A percentile compares a stretch with the other conserved stretches of the same genome.
phyloP scores from a whole-genome alignment of 2,797 vertebrate genomes.

The Labeo calbasu region DNA sequence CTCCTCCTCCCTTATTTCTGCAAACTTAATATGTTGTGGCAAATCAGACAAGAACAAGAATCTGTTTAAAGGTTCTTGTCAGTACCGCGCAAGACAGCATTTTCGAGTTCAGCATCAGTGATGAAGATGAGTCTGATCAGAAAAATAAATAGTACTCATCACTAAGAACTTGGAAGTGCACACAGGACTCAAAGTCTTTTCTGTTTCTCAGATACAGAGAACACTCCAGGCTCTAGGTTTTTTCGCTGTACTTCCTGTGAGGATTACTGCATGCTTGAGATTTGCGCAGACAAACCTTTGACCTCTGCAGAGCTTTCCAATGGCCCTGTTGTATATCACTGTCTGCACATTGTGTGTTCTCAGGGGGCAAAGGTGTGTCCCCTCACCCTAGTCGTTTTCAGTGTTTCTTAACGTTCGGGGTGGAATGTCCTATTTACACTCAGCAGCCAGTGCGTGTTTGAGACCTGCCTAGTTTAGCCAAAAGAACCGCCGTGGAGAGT shows the following conservation, averaged over 20 bases:
- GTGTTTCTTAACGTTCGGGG: slow-evolving; percentile 30
- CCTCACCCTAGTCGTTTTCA: slow-evolving; percentile 34
- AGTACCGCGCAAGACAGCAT: slow-evolving; percentile 64
- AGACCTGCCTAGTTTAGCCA: slow-evolving; percentile 17
- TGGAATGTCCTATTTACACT: slow-evolving; percentile 44
- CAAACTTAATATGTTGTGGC: slow-evolving; percentile 53
- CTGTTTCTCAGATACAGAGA: slow-evolving; percentile 8
- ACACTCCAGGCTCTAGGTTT: slow-evolving; percentile 32
- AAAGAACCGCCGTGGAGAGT: not conserved
- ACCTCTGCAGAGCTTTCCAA: slow-evolving; percentile 45
- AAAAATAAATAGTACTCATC: not conserved
- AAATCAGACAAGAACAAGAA: slow-evolving; percentile 63
- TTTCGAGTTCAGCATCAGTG: slow-evolving; percentile 63
- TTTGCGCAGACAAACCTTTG: slow-evolving; percentile 53
- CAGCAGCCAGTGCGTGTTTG: slow-evolving; percentile 23
- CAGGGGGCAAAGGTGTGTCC: slow-evolving; percentile 45
- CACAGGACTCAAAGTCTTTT: not conserved
- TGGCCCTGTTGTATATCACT: slow-evolving; percentile 58
- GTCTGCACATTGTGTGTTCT: slow-evolving; percentile 47
- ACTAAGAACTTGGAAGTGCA: not conserved
- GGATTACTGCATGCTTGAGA: slow-evolving; percentile 54
- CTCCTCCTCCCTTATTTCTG: slow-evolving; percentile 52
- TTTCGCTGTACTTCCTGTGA: slow-evolving; percentile 50
- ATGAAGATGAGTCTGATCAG: slow-evolving; percentile 56
- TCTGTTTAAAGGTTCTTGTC: slow-evolving; percentile 64